Evolutionary conservation across 2,113 vertebrate species (phyloP), one percentile per base, ranked within the genome.

Genomic region (Oncorhynchus keta): DNA sequence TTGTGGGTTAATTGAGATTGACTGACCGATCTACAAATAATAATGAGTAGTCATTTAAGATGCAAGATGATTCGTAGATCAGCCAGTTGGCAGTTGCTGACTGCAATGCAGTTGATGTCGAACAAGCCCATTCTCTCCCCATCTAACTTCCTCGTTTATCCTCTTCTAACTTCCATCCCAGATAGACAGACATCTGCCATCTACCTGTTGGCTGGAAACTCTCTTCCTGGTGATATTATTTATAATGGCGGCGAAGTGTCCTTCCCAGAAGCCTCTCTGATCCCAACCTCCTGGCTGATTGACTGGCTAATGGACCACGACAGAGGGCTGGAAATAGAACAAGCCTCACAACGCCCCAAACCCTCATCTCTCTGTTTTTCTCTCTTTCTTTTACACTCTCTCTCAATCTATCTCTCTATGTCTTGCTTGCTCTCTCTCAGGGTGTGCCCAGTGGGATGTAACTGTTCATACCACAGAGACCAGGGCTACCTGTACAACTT

Each of bases 1-100:
- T 7, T 90, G 90, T 76, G 96, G 94, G 82, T 95, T 96, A 83
- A 90, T 79, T 78, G 86, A 87, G 73, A 95, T 93, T 79, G 92
- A 86, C 16, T 5, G 8, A 11, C 39, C 2, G 49, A 55, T 18
- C 51, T 55, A 55, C 51, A 55, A 55, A 55, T 18, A 45, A 45
- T 45, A 55, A 5, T 55, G 51, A 55, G 51, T 55, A 14, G 51
- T 18, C 16, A 55, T 55, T 55, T 55, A 55, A 16, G 51, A 55
- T 55, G 16, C 51, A 18, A 55, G 51, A 16, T 55, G 51, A 55
- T 11, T 45, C 9, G 39, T 45, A 45, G 39, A 45, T 12, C 39
- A 45, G 39, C 39, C 39, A 45, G 39, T 45, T 9, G 39, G 9
- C 9, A 45, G 39, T 45, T 45, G 39, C 39, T 45, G 39, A 45